A percentile compares a stretch with the other conserved stretches of the same genome.
Evolutionary conservation across 2,113 vertebrate genomes (phyloP).

Genomic region (Tinamus guttatus): DNA sequence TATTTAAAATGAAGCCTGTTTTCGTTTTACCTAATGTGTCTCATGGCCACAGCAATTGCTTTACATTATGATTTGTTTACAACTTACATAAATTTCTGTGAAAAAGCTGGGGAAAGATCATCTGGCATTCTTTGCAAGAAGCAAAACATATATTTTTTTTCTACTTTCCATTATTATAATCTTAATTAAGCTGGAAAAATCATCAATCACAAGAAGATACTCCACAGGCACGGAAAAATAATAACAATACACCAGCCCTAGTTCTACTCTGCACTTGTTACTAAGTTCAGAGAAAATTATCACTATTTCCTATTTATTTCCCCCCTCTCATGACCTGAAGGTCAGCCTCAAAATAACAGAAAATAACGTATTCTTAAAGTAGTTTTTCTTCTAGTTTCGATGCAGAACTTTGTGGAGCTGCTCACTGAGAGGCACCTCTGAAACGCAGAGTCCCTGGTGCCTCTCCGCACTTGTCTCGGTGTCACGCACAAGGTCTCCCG

Average conservation of each 20-base stretch:
- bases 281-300: neutral
- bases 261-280: neutral
- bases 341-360: neutral
- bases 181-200: neutral
- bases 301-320: neutral
- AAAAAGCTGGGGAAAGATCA: neutral
- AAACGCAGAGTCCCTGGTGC: neutral
- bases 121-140: neutral
- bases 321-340: neutral
- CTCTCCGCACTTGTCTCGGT: neutral
- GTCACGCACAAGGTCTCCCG: neutral
- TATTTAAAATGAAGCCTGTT: neutral
- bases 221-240: neutral
- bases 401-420: neutral
- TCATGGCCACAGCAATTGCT: neutral
- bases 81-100: neutral
- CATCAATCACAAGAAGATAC: neutral
- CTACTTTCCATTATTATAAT: neutral
- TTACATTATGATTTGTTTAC: neutral
- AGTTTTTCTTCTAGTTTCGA: neutral
- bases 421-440: neutral
- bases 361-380: neutral
- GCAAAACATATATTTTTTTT: neutral
- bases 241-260: neutral
- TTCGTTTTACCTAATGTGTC: neutral